Conservation (phyloP, 2,888 invertebrate species). For the Sinotaia quadrata region DNA sequence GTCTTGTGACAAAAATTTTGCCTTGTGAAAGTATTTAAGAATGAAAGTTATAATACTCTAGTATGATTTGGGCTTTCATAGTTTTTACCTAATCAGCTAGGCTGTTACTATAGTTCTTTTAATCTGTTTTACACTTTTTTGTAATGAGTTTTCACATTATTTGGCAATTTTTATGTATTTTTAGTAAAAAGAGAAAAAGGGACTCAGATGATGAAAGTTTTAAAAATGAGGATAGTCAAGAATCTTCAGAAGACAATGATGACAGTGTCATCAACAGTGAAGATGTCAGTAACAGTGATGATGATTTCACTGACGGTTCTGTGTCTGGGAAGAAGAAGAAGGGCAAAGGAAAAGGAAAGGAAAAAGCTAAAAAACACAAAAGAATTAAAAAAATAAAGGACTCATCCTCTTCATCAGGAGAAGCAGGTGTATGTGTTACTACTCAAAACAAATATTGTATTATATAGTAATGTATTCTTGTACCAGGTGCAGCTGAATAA, state of each 20-base stretch:
- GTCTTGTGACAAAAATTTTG: too few species aligned
- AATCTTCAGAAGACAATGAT: constrained; percentile 21
- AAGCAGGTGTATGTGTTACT: constrained; percentile 38
- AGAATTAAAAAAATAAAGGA: constrained; percentile 48
- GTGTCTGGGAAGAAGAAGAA: constrained; percentile 37
- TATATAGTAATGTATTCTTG: too few species aligned
- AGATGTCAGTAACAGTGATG: constrained; percentile 13
- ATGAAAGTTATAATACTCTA: too few species aligned
- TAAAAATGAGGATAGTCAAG: constrained; percentile 24
- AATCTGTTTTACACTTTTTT: too few species aligned
- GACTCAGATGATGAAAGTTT: constrained; percentile 32
- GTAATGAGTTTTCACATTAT: too few species aligned
- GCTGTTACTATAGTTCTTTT: too few species aligned
- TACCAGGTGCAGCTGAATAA: too few species aligned
- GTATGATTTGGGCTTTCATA: too few species aligned
- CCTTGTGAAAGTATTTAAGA: too few species aligned
- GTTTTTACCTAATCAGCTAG: too few species aligned
- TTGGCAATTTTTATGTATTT: constrained; percentile 14
- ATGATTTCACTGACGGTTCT: constrained; percentile 31
- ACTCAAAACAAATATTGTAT: too few species aligned
- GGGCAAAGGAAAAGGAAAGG: constrained; percentile 34
- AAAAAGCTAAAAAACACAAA: constrained; percentile 48
- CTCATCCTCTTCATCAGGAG: constrained; percentile 45
- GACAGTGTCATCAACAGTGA: constrained; percentile 23
- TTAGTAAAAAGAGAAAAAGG: constrained; percentile 35